These are phyloP conservation scores for Chirona hameri DNA, from an alignment of 2,888 invertebrate genomes.

Conservation along the genomic window DNA sequence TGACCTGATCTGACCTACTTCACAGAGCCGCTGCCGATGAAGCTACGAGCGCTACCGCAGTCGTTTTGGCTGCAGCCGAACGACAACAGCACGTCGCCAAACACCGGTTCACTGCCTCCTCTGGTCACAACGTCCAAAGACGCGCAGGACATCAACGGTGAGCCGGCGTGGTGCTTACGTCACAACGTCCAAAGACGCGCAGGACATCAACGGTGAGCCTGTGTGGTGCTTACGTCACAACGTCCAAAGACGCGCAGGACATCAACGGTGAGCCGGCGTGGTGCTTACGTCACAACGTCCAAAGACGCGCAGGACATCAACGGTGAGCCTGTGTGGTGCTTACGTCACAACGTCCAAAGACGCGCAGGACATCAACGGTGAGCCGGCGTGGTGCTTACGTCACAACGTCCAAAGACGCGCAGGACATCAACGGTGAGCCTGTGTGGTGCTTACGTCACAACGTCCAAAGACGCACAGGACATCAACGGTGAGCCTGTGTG, in stretches of 20 bases:
- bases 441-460: constrained; percentile 34
- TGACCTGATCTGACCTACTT: constrained; percentile 28
- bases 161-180: background rate
- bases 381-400: background rate
- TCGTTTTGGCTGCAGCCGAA: constrained; percentile 55
- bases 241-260: constrained; percentile 43
- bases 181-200: constrained; percentile 44
- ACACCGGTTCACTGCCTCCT: constrained; percentile 49
- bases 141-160: constrained; percentile 31
- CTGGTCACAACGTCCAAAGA: constrained; percentile 48
- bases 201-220: constrained; percentile 27
- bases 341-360: constrained; percentile 44
- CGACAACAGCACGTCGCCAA: constrained; percentile 39
- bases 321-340: background rate
- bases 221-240: constrained; percentile 38
- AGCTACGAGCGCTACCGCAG: constrained; percentile 52
- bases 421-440: constrained; percentile 28
- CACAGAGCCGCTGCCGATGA: constrained; percentile 54
- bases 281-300: constrained; percentile 43
- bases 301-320: constrained; percentile 38
- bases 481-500: background rate
- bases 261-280: constrained; percentile 10
- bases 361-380: constrained; percentile 32
- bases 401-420: constrained; percentile 44
- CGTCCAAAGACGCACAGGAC: constrained; percentile 43